A percentile compares a stretch with the other conserved stretches of the same genome.
These are phyloP conservation scores for Acromyrmex echinatior DNA, from an alignment of 1,140 invertebrate species.

Conservation along the genomic window DNA sequence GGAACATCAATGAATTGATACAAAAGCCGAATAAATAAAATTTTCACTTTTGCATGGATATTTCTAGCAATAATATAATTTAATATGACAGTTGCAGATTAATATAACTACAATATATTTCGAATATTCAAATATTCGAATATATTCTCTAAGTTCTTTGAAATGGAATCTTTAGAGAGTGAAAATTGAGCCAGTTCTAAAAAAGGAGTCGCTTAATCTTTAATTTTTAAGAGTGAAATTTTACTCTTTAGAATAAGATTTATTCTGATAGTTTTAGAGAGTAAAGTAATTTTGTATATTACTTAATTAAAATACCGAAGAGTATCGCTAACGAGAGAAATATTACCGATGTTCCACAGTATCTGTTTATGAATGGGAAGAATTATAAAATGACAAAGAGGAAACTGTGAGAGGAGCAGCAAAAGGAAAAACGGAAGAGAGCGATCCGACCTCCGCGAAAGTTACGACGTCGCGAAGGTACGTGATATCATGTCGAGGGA, in stretches of 20 bases:
- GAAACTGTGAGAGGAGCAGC: background rate
- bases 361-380: background rate
- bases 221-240: too few species aligned
- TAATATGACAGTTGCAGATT: background rate
- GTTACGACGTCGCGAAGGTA: conserved; percentile 49
- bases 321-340: background rate
- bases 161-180: too few species aligned
- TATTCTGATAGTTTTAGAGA: too few species aligned
- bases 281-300: background rate
- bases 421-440: conserved; percentile 20
- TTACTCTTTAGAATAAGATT: too few species aligned
- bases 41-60: background rate
- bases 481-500: conserved; percentile 26
- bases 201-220: too few species aligned
- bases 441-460: conserved; percentile 37
- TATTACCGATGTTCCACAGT: background rate
- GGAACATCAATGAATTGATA: background rate
- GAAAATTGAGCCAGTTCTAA: too few species aligned
- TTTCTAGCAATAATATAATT: conserved; percentile 4
- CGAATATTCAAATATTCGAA: background rate
- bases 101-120: background rate
- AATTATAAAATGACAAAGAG: background rate
- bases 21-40: background rate
- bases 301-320: background rate
- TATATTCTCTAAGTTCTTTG: too few species aligned